Base-by-base conservation (phyloP, 2,888 invertebrate genomes). In the Cancer borealis region DNA sequence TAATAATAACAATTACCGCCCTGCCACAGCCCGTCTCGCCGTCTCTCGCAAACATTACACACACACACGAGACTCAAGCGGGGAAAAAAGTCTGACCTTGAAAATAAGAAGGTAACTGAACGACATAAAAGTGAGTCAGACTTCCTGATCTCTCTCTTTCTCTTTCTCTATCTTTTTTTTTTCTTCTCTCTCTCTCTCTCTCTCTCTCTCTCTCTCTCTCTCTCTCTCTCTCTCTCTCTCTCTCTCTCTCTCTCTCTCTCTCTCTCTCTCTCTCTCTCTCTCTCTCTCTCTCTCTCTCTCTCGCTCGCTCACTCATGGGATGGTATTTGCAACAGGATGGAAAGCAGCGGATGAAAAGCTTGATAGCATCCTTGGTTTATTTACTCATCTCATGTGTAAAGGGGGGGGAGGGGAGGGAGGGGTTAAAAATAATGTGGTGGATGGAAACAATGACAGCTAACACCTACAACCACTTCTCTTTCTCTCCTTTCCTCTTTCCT, bases 201-300 rank as follows among this genome's bases (percentile, higher is more conserved):
- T 54, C 66, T 66, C 66, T 66, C 54, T 54, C 54, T 54, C 54
- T 54, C 54, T 54, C 54, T 54, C 54, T 54, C 2, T 54, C 54
- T 54, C 12, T 54, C 54, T 39, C 54, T 54, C 54, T 54, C 54
- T 54, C 54, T 54, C 54, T 54, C 54, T 54, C 54, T 54, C 54
- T 54, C 54, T 54, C 54, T 54, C 54, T 54, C 54, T 54, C 54
- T 54, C 54, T 54, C 66, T 66, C 66, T 66, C 66, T 66, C 66
- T 66, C 66, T 66, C 66, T 66, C 66, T 66, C 66, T 66, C 66
- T 66, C n/a, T 66, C 66, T 66, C 66, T 66, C n/a, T 66, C 60
- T 66, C 60, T 66, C 60, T 66, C 60, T 17, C 60, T 66, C 60
- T 66, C 60, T n/a, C 66, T n/a, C n/a, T 66, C 17, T 21, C 17